Conservation (phyloP, 1,140 invertebrate genomes). For the Drosophila aff. region DNA sequence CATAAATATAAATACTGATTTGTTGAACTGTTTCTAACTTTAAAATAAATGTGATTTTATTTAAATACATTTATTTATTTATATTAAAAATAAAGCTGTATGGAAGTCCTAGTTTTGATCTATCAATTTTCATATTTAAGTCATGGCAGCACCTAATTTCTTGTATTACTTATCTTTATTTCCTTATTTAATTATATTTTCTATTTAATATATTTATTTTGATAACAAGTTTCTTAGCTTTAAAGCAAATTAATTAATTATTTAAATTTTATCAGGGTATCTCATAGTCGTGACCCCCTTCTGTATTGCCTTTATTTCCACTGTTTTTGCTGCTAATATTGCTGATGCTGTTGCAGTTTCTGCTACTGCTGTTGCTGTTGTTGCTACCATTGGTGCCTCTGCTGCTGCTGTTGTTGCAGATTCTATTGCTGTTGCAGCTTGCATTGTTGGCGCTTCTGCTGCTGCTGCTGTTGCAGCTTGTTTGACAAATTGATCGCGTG, state of each 20-base stretch:
- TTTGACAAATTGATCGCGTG: constrained; percentile 80
- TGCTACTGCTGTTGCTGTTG: constrained; percentile 4
- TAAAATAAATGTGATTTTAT: neutral
- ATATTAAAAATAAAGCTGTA: neutral
- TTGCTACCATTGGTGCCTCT: constrained; percentile 6
- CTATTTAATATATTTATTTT: neutral
- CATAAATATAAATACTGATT: neutral
- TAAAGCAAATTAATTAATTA: neutral
- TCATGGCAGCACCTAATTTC: too few relatives aligned
- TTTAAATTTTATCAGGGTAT: neutral
- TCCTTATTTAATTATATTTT: neutral
- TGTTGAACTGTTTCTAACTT: neutral
- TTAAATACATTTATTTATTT: too few relatives aligned
- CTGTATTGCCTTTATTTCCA: neutral
- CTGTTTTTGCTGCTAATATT: constrained; percentile 8
- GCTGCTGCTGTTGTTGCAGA: constrained; percentile 17
- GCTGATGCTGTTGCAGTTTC: constrained; percentile 5
- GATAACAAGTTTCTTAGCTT: neutral
- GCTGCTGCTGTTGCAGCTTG: constrained; percentile 49
- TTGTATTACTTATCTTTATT: too few relatives aligned
- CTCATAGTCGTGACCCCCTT: neutral
- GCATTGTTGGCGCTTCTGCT: constrained; percentile 5
- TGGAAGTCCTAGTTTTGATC: neutral
- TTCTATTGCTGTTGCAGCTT: constrained; percentile 33
- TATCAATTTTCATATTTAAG: too few relatives aligned